These are phyloP conservation scores for Cryptomyrus ogoouensis DNA, from an alignment of 2,113 vertebrate species.

Conservation along the genomic window DNA sequence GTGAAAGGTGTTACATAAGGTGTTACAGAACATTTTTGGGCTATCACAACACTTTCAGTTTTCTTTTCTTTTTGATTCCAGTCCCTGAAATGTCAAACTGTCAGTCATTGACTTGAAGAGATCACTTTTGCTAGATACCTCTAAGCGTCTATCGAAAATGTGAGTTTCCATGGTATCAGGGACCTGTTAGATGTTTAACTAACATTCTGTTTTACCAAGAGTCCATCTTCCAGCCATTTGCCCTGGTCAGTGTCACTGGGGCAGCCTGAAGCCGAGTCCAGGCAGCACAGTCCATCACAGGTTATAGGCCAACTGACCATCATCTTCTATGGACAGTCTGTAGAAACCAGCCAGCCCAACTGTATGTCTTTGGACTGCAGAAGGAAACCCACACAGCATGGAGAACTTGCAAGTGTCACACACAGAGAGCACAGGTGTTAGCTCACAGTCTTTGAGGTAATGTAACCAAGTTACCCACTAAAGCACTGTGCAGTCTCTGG, in stretches of 20 bases:
- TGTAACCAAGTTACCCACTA: neutral
- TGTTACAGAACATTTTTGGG: neutral
- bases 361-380: neutral
- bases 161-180: neutral
- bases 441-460: neutral
- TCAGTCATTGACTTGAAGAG: neutral
- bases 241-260: neutral
- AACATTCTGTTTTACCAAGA: neutral
- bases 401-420: neutral
- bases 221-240: neutral
- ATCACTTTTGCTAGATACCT: neutral
- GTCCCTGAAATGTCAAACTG: neutral
- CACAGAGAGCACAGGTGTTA: neutral
- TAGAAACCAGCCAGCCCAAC: neutral
- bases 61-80: neutral
- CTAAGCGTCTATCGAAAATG: neutral
- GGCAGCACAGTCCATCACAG: neutral
- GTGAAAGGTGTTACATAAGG: neutral
- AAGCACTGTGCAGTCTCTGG: neutral
- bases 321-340: neutral
- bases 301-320: neutral
- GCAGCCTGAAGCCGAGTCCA: neutral
- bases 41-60: neutral
- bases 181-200: neutral
- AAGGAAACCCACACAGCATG: neutral